Evolutionary conservation across 1,140 invertebrate species (phyloP).

Genomic region (Anoplophora glabripennis): DNA sequence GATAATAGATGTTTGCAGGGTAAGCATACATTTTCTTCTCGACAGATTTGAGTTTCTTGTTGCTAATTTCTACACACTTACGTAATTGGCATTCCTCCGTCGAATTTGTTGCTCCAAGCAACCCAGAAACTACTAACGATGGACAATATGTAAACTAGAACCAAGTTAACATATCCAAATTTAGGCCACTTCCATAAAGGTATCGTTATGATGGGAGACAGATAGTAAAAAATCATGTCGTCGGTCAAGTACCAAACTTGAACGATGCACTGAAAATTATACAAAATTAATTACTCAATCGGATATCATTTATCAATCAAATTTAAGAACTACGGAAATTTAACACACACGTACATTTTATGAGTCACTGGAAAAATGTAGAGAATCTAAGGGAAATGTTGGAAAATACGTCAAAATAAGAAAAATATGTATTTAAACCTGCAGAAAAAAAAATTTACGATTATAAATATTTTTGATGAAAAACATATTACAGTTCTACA

Average conservation of each 20-base stretch:
- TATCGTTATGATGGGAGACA: conserved; percentile 57
- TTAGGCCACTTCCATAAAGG: conserved; percentile 43
- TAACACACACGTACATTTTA: too few relatives aligned
- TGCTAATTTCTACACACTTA: conserved; percentile 13
- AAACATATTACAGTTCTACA: too few relatives aligned
- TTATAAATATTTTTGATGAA: too few relatives aligned
- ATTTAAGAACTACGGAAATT: too few relatives aligned
- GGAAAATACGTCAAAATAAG: too few relatives aligned
- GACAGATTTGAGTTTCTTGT: not conserved
- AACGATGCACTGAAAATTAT: conserved; percentile 56
- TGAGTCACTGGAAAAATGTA: too few relatives aligned
- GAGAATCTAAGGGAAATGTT: too few relatives aligned
- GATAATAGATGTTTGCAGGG: not conserved
- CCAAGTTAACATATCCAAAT: conserved; percentile 28
- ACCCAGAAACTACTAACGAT: conserved; percentile 33
- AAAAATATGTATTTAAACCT: too few relatives aligned
- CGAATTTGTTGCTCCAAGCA: conserved; percentile 37
- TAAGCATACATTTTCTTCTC: not conserved
- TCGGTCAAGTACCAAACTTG: conserved; percentile 66
- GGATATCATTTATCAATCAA: too few relatives aligned
- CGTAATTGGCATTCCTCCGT: conserved; percentile 34
- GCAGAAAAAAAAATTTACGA: too few relatives aligned
- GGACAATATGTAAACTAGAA: conserved; percentile 25
- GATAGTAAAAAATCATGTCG: conserved; percentile 63
- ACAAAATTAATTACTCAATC: not conserved